phyloP scores from a whole-genome alignment of 2,888 invertebrate genomes.

The Diaphora mendica region DNA sequence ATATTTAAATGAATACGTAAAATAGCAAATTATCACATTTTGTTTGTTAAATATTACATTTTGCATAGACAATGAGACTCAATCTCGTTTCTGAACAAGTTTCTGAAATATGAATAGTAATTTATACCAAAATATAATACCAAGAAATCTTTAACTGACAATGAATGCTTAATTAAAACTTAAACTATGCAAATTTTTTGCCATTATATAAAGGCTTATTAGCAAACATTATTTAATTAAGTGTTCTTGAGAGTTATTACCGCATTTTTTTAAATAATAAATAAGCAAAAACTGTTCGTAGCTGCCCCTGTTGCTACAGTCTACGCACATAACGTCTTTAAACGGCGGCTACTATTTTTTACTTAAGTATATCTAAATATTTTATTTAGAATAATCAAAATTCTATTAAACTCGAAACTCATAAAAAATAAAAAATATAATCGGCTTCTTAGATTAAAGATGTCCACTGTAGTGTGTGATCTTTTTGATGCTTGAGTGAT shows the following conservation, averaged over 20 bases:
- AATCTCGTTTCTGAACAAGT: constrained; percentile 11
- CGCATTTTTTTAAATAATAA: constrained; percentile 24
- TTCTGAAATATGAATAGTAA: constrained; percentile 17
- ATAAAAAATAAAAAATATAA: not conserved
- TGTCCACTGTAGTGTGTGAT: not conserved
- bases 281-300: constrained; percentile 23
- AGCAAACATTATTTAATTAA: constrained; percentile 47
- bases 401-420: not conserved
- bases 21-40: constrained; percentile 9
- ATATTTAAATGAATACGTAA: not conserved
- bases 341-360: not conserved
- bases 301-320: not conserved
- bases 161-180: constrained; percentile 37
- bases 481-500: not conserved
- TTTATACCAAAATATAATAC: constrained; percentile 20
- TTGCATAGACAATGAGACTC: constrained; percentile 6
- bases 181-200: constrained; percentile 42
- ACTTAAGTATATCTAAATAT: not conserved
- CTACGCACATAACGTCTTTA: constrained; percentile 6
- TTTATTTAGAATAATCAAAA: not conserved
- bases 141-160: constrained; percentile 23
- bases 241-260: constrained; percentile 49
- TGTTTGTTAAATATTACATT: constrained; percentile 62
- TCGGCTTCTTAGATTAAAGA: not conserved
- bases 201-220: constrained; percentile 48